Evolutionary conservation across 2,888 invertebrate genomes (phyloP), one percentile per base, ranked within the genome.

Genomic region (Pyrgus malvae): DNA sequence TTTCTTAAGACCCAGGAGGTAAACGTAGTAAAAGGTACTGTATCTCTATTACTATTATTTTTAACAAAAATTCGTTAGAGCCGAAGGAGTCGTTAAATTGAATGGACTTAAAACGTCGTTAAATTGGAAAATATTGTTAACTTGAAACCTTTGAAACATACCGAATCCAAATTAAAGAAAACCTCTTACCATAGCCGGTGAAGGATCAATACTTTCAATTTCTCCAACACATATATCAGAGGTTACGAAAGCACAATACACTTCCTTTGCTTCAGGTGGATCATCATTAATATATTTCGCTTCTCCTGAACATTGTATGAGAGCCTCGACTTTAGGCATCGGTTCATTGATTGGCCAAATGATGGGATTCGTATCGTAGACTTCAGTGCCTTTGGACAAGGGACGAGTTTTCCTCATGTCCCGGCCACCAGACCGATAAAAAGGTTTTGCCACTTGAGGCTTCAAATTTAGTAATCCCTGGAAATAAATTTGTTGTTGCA

Each of bases 291-390:
- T 81, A 71, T 93, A 95, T 62, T 91, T 78, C 0, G 93, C 93
- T 74, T 95, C 94, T 0, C 95, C 95, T 44, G 93, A 87, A 63
- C 91, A 91, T 76, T 94, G 94, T 49, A 90, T 75, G 23, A 91
- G 67, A 0, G 93, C 91, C 64, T 94, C 94, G 7, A 92, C 58
- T 74, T 95, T 95, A 0, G 92, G 90, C 61, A 94, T 79, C 0
- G 95, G 93, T 69, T 95, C 87, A 55, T 91, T 93, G 11, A 94
- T 62, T 0, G 95, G 95, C 92, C 93, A 95, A 49, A 92, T 70
- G 4, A 87, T 76, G 56, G 92, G 90, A 61, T 94, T 92, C 0
- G 93, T 93, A 55, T 93, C 92, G 67, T 90, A 95, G 16, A 91
- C 90, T 69, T 94, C 93, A 8, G 78, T 82, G 0, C 92, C 94